Evolutionary conservation across 2,797 vertebrate species (phyloP).

Genomic region (Psittacula derbiana): DNA sequence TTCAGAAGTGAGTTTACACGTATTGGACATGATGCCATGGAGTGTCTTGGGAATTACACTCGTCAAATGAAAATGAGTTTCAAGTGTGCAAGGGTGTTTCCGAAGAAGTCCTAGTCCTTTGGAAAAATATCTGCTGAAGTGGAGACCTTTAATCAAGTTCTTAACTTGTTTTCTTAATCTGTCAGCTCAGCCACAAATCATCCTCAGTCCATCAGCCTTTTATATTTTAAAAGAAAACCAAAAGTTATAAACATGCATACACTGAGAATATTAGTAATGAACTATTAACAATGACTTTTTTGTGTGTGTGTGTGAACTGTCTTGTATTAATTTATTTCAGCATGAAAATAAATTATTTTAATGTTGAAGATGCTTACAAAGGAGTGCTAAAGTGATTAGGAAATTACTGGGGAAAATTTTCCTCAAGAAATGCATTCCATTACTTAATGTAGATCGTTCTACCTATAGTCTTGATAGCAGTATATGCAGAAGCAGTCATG

Average conservation of each 20-base stretch:
- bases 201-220: background rate
- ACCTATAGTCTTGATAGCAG: background rate
- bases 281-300: background rate
- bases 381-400: background rate
- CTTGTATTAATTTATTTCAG: background rate
- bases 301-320: background rate
- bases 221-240: background rate
- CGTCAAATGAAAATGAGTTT: slow-evolving; percentile 22
- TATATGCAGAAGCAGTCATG: background rate
- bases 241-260: background rate
- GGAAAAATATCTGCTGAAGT: background rate
- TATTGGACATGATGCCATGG: background rate
- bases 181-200: background rate
- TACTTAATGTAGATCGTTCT: background rate
- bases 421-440: background rate
- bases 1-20: background rate
- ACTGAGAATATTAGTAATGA: background rate
- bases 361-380: background rate
- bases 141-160: background rate
- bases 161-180: background rate
- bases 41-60: background rate
- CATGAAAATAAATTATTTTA: background rate
- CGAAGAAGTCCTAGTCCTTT: background rate
- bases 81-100: background rate
- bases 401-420: background rate